Evolutionary conservation across 2,113 vertebrate genomes (phyloP).

Genomic region (Chlorodrepanis virens): DNA sequence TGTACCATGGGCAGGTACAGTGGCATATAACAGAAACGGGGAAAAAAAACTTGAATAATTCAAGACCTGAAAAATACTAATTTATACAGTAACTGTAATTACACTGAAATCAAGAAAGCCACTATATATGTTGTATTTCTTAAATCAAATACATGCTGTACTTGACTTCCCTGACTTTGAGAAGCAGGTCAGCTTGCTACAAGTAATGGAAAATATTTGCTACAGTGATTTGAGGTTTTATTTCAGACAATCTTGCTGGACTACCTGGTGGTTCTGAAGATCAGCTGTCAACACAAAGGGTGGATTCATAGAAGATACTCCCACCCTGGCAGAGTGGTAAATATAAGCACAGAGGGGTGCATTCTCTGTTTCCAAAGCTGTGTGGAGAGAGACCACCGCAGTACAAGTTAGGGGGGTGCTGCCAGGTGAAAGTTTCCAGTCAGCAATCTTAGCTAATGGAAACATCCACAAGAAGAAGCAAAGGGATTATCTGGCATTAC

Average conservation of each 20-base stretch:
- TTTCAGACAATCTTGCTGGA: background rate
- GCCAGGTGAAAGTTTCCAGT: background rate
- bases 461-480: background rate
- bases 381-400: background rate
- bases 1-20: background rate
- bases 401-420: background rate
- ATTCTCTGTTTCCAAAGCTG: background rate
- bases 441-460: background rate
- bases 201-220: background rate
- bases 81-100: background rate
- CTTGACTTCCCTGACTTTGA: background rate
- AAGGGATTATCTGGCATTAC: background rate
- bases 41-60: background rate
- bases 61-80: background rate
- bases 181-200: background rate
- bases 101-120: background rate
- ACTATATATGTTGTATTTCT: background rate
- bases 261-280: background rate
- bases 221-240: background rate
- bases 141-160: background rate
- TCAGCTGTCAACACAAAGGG: background rate
- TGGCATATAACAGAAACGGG: background rate
- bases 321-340: background rate
- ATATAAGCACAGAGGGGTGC: background rate
- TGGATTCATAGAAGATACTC: background rate